Evolutionary conservation across 1,140 invertebrate genomes (phyloP).

Genomic region (Drosophila kanapiae): DNA sequence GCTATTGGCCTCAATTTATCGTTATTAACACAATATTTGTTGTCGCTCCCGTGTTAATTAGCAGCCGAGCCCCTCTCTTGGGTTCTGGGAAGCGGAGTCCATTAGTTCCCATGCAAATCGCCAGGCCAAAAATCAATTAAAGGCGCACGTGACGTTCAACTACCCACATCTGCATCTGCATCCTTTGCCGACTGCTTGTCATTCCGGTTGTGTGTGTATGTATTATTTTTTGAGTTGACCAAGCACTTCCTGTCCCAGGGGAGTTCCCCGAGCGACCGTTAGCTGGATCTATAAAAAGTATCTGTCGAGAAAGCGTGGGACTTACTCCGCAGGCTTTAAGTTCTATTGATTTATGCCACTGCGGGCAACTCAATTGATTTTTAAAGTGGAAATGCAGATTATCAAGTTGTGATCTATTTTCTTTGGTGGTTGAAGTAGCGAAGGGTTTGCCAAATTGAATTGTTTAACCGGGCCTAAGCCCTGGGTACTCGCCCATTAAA

Average conservation of each 20-base stretch:
- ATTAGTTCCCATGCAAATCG: conserved; percentile 74
- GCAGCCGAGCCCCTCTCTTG: conserved; percentile 38
- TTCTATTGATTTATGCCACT: conserved; percentile 72
- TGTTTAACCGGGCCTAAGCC: conserved; percentile 28
- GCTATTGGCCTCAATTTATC: conserved; percentile 56
- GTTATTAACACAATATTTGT: conserved; percentile 79
- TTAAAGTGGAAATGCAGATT: conserved; percentile 41
- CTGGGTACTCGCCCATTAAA: conserved; percentile 41
- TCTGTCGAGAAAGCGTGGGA: conserved; percentile 60
- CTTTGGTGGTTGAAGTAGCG: conserved; percentile 29
- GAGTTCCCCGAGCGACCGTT: conserved; percentile 37
- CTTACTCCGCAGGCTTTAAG: conserved; percentile 41
- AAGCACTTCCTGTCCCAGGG: conserved; percentile 64
- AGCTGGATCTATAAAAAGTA: conserved; percentile 49
- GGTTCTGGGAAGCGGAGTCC: conserved; percentile 40
- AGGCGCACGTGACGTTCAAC: conserved; percentile 69
- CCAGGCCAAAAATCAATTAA: conserved; percentile 73
- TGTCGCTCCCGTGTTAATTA: conserved; percentile 58
- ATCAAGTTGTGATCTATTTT: conserved; percentile 51
- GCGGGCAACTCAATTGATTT: conserved; percentile 73
- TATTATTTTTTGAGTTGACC: conserved; percentile 50
- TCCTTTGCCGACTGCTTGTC: conserved; percentile 48
- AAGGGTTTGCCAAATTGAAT: conserved; percentile 62
- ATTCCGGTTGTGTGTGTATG: conserved; percentile 13
- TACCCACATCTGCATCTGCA: conserved; percentile 53